Evolutionary conservation across 2,888 invertebrate genomes (phyloP).

Genomic region (Caenorhabditis plicata): DNA sequence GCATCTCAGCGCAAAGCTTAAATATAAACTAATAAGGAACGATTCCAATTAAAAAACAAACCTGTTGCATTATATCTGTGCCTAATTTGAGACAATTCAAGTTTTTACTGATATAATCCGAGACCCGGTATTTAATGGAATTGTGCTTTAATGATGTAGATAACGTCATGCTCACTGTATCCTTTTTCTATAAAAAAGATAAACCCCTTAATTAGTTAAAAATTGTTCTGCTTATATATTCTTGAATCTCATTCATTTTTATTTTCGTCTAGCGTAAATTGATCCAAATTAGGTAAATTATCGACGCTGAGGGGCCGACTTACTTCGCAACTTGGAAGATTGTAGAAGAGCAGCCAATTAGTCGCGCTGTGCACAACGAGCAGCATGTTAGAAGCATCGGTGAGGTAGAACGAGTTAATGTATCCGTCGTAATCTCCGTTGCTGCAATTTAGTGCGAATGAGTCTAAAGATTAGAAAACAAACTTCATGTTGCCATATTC

Average conservation of each 20-base stretch:
- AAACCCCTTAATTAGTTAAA: no score
- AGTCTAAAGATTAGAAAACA: not conserved
- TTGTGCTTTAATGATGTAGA: slow-evolving; percentile 34
- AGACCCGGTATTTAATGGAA: slow-evolving; percentile 19
- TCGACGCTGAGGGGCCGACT: slow-evolving; percentile 1
- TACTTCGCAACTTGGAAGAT: slow-evolving; percentile 46
- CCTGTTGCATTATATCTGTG: slow-evolving; percentile 22
- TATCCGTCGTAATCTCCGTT: slow-evolving; percentile 39
- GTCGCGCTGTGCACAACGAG: slow-evolving; percentile 62
- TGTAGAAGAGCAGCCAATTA: slow-evolving; percentile 64
- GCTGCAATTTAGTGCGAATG: slow-evolving; percentile 2
- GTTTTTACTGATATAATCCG: slow-evolving; percentile 24
- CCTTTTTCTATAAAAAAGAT: slow-evolving; percentile 18
- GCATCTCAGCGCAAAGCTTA: slow-evolving; percentile 44
- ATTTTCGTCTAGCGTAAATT: no score
- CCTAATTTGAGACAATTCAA: slow-evolving; percentile 11
- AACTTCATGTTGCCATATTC: slow-evolving; percentile 48
- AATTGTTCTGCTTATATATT: no score
- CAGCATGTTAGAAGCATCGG: slow-evolving; percentile 62
- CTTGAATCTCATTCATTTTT: no score
- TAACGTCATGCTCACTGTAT: slow-evolving; percentile 33
- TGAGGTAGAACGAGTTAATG: slow-evolving; percentile 57
- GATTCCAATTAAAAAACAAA: slow-evolving; percentile 1
- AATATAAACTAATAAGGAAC: slow-evolving; percentile 18
- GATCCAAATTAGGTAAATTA: no score